Percentiles rank a stretch among this genome's conserved stretches.
These are phyloP conservation scores for Panzeria rudis DNA, from an alignment of 2,888 invertebrate genomes.

Conservation along the genomic window DNA sequence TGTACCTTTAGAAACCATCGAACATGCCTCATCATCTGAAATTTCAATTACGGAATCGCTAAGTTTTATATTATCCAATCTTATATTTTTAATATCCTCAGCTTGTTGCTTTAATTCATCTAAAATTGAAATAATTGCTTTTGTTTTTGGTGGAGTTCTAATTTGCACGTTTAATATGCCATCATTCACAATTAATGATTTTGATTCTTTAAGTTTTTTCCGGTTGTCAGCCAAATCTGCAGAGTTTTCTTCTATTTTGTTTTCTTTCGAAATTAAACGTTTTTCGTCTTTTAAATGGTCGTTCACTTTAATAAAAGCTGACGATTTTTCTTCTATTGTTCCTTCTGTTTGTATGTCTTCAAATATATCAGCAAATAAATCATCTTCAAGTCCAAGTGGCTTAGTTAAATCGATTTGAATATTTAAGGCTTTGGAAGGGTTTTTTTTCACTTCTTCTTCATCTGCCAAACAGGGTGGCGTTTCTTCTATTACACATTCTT, in stretches of 20 bases:
- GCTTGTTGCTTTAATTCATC: slow-evolving; percentile 78
- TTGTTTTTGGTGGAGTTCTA: slow-evolving; percentile 19
- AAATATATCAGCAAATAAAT: slow-evolving; percentile 69
- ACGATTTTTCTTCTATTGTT: background rate
- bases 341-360: background rate
- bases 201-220: background rate
- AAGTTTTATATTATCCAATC: slow-evolving; percentile 78
- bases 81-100: slow-evolving; percentile 77
- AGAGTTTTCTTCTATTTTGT: background rate
- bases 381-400: slow-evolving; percentile 37
- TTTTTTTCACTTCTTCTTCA: slow-evolving; percentile 48
- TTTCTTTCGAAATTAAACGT: background rate
- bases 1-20: background rate
- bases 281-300: background rate
- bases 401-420: slow-evolving; percentile 49
- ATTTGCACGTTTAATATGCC: background rate
- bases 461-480: slow-evolving; percentile 41
- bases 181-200: slow-evolving; percentile 14
- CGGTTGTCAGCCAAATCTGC: background rate
- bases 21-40: slow-evolving; percentile 76
- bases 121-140: slow-evolving; percentile 75
- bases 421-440: slow-evolving; percentile 24
- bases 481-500: slow-evolving; percentile 62
- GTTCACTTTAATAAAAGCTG: background rate
- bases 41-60: slow-evolving; percentile 75